Evolutionary conservation across 2,888 invertebrate genomes (phyloP).

Genomic region (Ariolimax columbianus): DNA sequence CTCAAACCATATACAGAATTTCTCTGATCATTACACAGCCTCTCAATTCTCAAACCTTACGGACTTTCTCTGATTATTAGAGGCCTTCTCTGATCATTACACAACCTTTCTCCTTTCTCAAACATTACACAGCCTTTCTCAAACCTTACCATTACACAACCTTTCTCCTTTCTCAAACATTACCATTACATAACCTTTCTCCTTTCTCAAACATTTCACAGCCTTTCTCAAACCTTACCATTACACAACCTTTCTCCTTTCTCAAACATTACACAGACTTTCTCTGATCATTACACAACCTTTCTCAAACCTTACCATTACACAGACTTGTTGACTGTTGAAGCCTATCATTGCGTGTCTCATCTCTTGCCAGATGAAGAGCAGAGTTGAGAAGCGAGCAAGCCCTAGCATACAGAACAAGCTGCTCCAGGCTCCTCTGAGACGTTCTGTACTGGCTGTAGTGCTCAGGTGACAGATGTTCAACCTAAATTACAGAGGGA

Average conservation of each 20-base stretch:
- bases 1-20: too few relatives aligned
- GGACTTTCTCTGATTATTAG: too few relatives aligned
- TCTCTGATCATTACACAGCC: too few relatives aligned
- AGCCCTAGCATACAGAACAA: slow-evolving; percentile 92
- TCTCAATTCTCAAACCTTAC: too few relatives aligned
- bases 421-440: slow-evolving; percentile 85
- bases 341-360: slow-evolving; percentile 89
- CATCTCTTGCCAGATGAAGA: slow-evolving; percentile 89
- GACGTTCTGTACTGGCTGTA: slow-evolving; percentile 49
- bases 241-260: neutral
- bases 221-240: neutral
- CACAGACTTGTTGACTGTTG: slow-evolving; percentile 94
- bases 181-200: too few relatives aligned
- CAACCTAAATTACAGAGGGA: slow-evolving; percentile 28
- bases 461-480: slow-evolving; percentile 51
- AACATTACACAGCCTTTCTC: neutral
- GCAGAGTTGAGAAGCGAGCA: slow-evolving; percentile 97
- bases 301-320: slow-evolving; percentile 83
- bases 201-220: too few relatives aligned
- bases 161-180: too few relatives aligned
- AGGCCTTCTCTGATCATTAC: neutral
- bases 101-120: neutral
- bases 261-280: neutral
- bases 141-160: too few relatives aligned
- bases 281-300: neutral